Evolutionary conservation across 2,888 invertebrate genomes (phyloP).

Genomic region (Lasioglossum vierecki): DNA sequence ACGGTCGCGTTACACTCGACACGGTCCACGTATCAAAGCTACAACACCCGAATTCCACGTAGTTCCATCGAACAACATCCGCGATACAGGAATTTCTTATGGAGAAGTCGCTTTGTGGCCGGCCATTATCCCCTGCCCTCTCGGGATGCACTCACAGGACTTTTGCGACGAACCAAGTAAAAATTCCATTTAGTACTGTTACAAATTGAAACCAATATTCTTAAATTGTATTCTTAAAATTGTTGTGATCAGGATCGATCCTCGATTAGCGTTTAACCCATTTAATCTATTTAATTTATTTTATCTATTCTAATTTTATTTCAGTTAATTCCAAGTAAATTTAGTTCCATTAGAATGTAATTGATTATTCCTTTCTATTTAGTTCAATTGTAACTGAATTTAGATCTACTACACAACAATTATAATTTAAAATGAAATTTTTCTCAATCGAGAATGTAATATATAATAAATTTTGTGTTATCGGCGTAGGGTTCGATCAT

Average conservation of each 20-base stretch:
- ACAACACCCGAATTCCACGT: background rate
- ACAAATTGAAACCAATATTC: too few species aligned
- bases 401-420: background rate
- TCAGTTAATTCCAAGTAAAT: background rate
- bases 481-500: too few species aligned
- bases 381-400: too few species aligned
- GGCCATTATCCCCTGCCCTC: background rate
- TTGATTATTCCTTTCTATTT: too few species aligned
- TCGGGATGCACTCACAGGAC: background rate
- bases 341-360: background rate
- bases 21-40: constrained; percentile 29
- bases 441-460: too few species aligned
- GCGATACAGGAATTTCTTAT: background rate
- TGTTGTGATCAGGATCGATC: background rate
- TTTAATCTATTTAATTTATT: background rate
- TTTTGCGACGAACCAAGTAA: too few species aligned
- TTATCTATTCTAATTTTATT: too few species aligned
- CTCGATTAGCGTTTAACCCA: background rate
- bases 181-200: too few species aligned
- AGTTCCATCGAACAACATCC: background rate
- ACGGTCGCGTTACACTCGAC: constrained; percentile 33
- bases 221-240: too few species aligned
- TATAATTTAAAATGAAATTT: background rate
- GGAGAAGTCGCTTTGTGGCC: background rate
- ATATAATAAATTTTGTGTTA: too few species aligned